Evolutionary conservation across 2,113 vertebrate species (phyloP), one percentile per base, ranked within the genome.

Genomic region (Pachycephala philippinensis): DNA sequence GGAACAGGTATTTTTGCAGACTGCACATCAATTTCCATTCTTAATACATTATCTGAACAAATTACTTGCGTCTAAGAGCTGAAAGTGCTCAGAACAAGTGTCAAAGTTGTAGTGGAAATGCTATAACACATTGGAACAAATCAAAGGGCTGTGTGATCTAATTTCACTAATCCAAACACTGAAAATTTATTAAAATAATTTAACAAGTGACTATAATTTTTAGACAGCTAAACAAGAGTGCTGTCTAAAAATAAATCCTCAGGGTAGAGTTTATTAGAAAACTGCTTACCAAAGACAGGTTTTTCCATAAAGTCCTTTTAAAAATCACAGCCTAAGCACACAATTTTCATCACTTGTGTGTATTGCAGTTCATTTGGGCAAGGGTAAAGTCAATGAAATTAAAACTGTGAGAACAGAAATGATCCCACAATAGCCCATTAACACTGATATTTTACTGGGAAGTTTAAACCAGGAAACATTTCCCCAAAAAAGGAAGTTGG

Each of bases 1-100:
- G 21, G 45, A 83, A 82, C 42, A 70, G 64, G 83, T 64, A 71
- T 78, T 87, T 80, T 88, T 94, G 63, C 40, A 80, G 64, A 52
- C 27, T 54, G 33, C 45, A 65, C n/a, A 76, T 52, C 64, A 35
- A 50, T 76, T 91, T 87, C 53, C 61, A 72, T 64, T 83, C 69
- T 88, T 92, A 87, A 87, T 71, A 59, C 7, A 60, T 90, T 93
- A 93, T 70, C 61, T 74, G 83, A 90, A 77, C 75, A 88, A 95
- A 91, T 97, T 94, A 89, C 37, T 92, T 89, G 61, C 65, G 88
- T 77, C 84, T 79, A 95, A 92, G 82, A 89, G 66, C 83, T 95
- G 65, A 69, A 89, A 69, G 87, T 84, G 59, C 91, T 93, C 80
- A 96, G 96, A 98, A 96, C 61, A 97, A 94, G 83, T 81, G 88